Conservation (phyloP, 1,140 invertebrate genomes). For the Sesamia nonagrioides region DNA sequence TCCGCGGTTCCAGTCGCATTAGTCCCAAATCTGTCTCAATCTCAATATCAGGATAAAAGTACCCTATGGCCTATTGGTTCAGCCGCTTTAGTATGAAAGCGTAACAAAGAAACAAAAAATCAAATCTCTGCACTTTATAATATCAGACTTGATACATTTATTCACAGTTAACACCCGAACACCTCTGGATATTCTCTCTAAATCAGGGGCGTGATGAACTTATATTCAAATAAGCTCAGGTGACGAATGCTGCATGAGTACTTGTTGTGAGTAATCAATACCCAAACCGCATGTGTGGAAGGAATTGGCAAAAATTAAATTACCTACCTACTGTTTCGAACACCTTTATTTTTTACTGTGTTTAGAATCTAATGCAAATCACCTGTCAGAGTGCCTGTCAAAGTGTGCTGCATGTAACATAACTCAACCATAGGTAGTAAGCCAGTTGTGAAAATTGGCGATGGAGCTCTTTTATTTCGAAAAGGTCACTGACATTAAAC, state of each 20-base stretch:
- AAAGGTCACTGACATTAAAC: conserved; percentile 63
- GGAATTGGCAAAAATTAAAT: conserved; percentile 24
- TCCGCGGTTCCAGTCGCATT: no score
- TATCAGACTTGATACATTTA: no score
- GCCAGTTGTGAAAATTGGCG: conserved; percentile 24
- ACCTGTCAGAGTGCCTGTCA: conserved; percentile 53
- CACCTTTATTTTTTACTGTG: conserved; percentile 10
- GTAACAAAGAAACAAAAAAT: no score
- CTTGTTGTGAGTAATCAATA: conserved; percentile 2
- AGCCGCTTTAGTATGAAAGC: no score
- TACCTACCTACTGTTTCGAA: not conserved
- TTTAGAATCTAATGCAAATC: conserved; percentile 54
- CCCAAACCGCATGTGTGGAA: not conserved
- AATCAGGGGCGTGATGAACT: not conserved
- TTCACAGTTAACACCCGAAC: not conserved
- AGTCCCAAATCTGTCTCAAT: no score
- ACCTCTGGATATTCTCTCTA: not conserved
- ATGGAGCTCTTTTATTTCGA: conserved; percentile 61
- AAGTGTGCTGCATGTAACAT: conserved; percentile 21
- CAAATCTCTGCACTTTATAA: no score
- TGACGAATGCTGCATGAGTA: conserved; percentile 15
- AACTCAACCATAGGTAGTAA: conserved; percentile 1
- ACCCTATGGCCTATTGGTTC: no score
- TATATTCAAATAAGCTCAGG: conserved; percentile 15
- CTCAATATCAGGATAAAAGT: no score